Conservation (phyloP, 2,113 vertebrate species). For the Tupaia tana region DNA sequence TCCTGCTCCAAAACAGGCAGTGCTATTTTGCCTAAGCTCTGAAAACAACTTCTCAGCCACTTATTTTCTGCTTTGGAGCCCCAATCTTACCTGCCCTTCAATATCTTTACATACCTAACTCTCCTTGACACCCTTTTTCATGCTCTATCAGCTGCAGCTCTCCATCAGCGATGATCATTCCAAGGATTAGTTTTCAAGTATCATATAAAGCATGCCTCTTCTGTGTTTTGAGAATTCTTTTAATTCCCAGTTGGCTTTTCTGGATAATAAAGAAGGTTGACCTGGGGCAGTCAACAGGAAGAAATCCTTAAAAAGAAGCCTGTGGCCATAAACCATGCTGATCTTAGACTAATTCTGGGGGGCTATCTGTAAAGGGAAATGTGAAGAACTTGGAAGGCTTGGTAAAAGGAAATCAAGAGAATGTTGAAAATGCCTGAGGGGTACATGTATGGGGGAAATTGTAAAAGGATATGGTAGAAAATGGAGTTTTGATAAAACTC, state of each 20-base stretch:
- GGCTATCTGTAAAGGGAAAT: conserved; percentile 37
- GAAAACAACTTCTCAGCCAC: background rate
- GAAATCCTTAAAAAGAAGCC: conserved; percentile 39
- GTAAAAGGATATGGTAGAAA: background rate
- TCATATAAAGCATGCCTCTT: conserved; percentile 28
- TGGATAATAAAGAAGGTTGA: conserved; percentile 54
- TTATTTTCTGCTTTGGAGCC: background rate
- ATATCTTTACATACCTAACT: background rate
- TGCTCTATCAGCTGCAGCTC: background rate
- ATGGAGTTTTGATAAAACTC: background rate
- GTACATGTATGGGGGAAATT: background rate
- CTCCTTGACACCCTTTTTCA: background rate
- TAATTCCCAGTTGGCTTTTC: conserved; percentile 32
- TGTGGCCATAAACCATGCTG: background rate
- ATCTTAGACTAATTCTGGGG: background rate
- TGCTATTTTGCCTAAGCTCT: background rate
- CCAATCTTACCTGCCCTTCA: background rate
- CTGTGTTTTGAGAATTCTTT: conserved; percentile 59
- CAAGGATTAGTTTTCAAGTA: background rate
- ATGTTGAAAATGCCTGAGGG: conserved; percentile 16
- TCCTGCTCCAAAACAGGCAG: background rate
- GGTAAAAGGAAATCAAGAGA: conserved; percentile 10
- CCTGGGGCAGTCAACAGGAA: background rate
- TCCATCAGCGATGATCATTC: background rate
- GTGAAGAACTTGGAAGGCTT: conserved; percentile 10